Evolutionary conservation across 2,113 vertebrate genomes (phyloP).

Genomic region (Phrynocephalus versicolor): DNA sequence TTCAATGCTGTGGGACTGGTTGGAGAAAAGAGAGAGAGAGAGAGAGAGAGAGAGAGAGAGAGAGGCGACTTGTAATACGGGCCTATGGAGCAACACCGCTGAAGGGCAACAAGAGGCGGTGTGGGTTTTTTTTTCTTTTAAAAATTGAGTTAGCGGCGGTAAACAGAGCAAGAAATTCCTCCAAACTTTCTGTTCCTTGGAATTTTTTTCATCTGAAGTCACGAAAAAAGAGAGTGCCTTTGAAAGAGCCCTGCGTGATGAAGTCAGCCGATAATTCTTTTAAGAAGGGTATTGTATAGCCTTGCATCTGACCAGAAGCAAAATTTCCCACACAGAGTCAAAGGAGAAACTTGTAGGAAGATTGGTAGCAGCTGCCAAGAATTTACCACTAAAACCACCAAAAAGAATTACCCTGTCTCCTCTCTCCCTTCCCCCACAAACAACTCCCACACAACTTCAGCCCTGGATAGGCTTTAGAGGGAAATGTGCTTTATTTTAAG

Average conservation of each 20-base stretch:
- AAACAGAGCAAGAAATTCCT: constrained; percentile 44
- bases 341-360: constrained; percentile 13
- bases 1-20: constrained; percentile 77
- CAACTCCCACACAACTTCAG: neutral
- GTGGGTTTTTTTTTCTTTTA: no score
- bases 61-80: constrained; percentile 56
- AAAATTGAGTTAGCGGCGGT: constrained; percentile 61
- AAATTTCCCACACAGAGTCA: constrained; percentile 33
- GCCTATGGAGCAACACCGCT: constrained; percentile 75
- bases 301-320: constrained; percentile 34
- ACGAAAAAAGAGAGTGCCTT: neutral
- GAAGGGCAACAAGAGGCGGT: constrained; percentile 64
- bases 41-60: no score
- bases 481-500: neutral
- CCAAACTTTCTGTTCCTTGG: constrained; percentile 47
- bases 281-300: constrained; percentile 31
- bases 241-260: constrained; percentile 19
- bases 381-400: neutral
- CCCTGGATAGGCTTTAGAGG: neutral
- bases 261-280: neutral
- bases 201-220: constrained; percentile 44
- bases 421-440: neutral
- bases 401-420: neutral
- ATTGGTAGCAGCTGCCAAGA: constrained; percentile 36
- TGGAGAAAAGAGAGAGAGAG: constrained; percentile 56